Evolutionary conservation across 2,113 vertebrate genomes (phyloP).

Genomic region (Maccullochella peelii): DNA sequence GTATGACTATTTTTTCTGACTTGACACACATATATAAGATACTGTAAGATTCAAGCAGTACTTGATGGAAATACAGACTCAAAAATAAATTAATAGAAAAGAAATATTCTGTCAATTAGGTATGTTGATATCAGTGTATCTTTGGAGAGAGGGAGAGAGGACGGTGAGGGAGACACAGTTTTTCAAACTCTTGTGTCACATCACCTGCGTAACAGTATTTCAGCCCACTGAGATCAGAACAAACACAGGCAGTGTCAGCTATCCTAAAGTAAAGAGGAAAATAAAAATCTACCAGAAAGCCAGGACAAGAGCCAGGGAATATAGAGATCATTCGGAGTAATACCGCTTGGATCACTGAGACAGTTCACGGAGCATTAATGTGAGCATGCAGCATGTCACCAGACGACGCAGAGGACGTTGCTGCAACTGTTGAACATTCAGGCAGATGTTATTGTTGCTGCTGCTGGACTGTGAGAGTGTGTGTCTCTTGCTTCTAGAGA

Average conservation of each 20-base stretch:
- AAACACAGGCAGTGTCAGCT: constrained; percentile 82
- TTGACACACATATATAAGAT: constrained; percentile 68
- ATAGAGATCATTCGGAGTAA: constrained; percentile 60
- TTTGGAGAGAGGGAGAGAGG: constrained; percentile 84
- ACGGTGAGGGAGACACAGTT: constrained; percentile 75
- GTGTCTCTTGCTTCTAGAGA: constrained; percentile 66
- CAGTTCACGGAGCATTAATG: constrained; percentile 72
- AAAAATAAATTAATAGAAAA: constrained; percentile 83
- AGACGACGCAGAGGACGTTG: constrained; percentile 64
- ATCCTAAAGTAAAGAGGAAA: constrained; percentile 70
- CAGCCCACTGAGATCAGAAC: constrained; percentile 80
- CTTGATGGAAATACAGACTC: constrained; percentile 75
- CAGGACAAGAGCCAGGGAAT: constrained; percentile 78
- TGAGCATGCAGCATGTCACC: constrained; percentile 72
- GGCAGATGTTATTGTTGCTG: constrained; percentile 68
- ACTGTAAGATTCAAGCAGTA: constrained; percentile 77
- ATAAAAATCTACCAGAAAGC: constrained; percentile 70
- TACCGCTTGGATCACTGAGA: constrained; percentile 67
- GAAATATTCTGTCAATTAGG: constrained; percentile 66
- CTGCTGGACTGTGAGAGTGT: constrained; percentile 65
- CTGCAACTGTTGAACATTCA: constrained; percentile 79
- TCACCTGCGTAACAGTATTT: constrained; percentile 82
- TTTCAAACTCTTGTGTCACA: constrained; percentile 71
- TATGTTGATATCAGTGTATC: constrained; percentile 83
- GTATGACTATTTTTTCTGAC: constrained; percentile 68